Evolutionary conservation across 2,888 invertebrate genomes (phyloP), one percentile per base, ranked within the genome.

Genomic region (Pollenia angustigena): DNA sequence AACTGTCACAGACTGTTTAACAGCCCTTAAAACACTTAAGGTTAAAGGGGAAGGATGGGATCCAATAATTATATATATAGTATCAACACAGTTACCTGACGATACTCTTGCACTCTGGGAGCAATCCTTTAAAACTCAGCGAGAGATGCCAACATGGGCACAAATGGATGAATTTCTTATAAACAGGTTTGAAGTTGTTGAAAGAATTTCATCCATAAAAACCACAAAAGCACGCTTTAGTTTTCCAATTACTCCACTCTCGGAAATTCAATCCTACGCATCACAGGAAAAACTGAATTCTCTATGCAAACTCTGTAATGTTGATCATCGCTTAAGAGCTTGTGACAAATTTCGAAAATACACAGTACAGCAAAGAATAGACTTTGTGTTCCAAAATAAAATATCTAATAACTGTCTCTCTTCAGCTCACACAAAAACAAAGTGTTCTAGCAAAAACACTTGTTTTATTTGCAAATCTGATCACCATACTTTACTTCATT

Each of bases 121-220:
- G 46, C 52, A 66, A 11, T 56, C 66, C 1, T 14, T 66, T 14
- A 66, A 40, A 32, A 44, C 23, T 23, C 66, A 78, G 23, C 32
- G 18, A 4, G 60, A 79, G 7, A 12, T 68, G 11, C 60, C 74
- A 14, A 52, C 40, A 8, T 85, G 75, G 80, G 14, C 42, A 0
- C 48, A 74, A 52, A 68, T 85, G 60, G 68, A 80, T 16, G 54
- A 74, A 11, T 80, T 80, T 16, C 60, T 85, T 1, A 69, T 60
- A 1, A 69, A 58, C 12, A 18, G 80, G n/a, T 80, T 75, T 32
- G 66, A 75, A 69, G 66, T 62, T 1, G 16, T 85, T 3, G 80
- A 80, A 44, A 42, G 71, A 68, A 68, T 60, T 14, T 69, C 69
- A 2, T 60, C 42, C 7, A 58, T 78, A 14, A 78, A 48, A 52